Base-by-base conservation (phyloP, 2,797 vertebrate genomes). In the Enteromius argenteus region DNA sequence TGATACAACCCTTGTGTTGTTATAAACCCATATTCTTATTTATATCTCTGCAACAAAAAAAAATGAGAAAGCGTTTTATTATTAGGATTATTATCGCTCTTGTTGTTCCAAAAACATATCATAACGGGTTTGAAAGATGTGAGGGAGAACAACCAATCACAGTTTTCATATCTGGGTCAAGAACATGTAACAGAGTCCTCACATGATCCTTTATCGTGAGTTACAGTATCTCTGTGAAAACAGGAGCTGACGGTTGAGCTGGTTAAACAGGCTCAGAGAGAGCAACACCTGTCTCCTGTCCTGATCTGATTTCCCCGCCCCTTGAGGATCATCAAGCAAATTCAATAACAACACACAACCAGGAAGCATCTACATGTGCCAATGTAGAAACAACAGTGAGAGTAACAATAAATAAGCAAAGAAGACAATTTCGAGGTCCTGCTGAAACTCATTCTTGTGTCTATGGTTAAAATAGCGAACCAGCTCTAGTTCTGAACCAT, bases 111-210 rank as follows among this genome's bases (percentile, higher is more conserved):
- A 10, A 49, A 72, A 49, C 44, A 27, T 3, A 66, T 4, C 37
- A 14, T 0, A 21, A n/a, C 1, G 3, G 7, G 32, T 37, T 68
- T 49, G 19, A 66, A 5, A 23, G n/a, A 35, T 21, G 2, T 4
- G 32, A 58, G 49, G 32, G 21, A 0, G 13, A 49, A 49, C 0
- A 23, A 39, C 51, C 42, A 49, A 42, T 1, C 5, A 15, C 13
- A 19, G 21, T 79, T 79, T 66, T 49, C 10, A 46, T 53, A 67
- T 67, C 13, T 69, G 35, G 53, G 53, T 60, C n/a, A 69, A 68
- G 4, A 21, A 19, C 10, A 17, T 72, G 53, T 35, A 44, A 32
- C 1, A 19, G 7, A 5, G 15, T 27, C 35, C 9, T 69, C 2
- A 58, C n/a, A 30, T 56, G 27, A 32, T 17, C 17, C 2, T 67